Base-by-base conservation (phyloP, 2,113 vertebrate genomes). In the Dascyllus trimaculatus region DNA sequence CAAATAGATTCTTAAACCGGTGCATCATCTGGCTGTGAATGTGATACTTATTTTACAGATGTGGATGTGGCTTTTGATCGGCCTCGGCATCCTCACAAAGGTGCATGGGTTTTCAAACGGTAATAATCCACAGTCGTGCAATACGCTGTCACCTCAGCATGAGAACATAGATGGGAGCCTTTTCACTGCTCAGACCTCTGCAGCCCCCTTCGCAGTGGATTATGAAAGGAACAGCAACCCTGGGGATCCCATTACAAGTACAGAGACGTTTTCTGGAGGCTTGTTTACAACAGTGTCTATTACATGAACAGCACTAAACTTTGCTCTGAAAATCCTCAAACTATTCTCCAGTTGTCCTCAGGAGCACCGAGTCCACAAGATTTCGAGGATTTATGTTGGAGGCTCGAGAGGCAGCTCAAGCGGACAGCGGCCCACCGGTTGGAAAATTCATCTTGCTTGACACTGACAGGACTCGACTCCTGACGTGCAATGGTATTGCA, bases 401-500 rank as follows among this genome's bases (percentile, higher is more conserved):
- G 40, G 87, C 87, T 63, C 70, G 58, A 35, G 0, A 24, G 1
- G 4, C 0, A 2, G 25, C 4, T 29, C 29, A 1, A 29, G 29
- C 29, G 1, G 11, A 54, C 1, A 11, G 14, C 2, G 10, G 6
- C 3, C 2, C 0, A 1, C 19, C 45, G 35, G 51, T 81, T 24
- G 90, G 90, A n/a, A 60, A 0, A 29, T 92, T 92, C 51, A 53
- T 25, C 7, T 0, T 13, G 5, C n/a, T 81, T 35, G 2, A 82
- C 0, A 0, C 13, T 35, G 0, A 0, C 0, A 0, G 0, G 0
- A 5, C 32, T 54, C 1, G 0, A 0, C 45, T 82, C 60, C 38
- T 88, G 59, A 4, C 0, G 1, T 91, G 88, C 4, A 0, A 0
- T 46, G 19, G 0, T 26, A 15, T 2, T 22, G 0, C 0, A 13